phyloP scores from a whole-genome alignment of 2,888 invertebrate species.

The Metalampra italica region DNA sequence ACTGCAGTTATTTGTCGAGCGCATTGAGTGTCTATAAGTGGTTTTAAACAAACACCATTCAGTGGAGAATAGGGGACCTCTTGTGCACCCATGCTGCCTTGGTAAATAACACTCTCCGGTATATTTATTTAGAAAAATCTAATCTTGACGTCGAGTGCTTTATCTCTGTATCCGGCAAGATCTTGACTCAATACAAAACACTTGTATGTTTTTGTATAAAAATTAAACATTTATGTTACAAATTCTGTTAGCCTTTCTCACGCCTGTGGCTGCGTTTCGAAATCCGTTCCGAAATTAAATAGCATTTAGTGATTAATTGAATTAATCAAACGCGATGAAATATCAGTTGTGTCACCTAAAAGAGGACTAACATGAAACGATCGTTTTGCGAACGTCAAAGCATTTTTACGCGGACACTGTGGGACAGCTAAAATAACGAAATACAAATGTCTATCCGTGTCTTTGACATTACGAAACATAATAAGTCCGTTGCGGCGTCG shows the following conservation, averaged over 20 bases:
- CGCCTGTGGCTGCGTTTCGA: slow-evolving; percentile 19
- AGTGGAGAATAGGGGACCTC: slow-evolving; percentile 52
- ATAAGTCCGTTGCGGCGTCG: slow-evolving; percentile 19
- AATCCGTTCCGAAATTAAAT: background rate
- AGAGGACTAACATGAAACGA: slow-evolving; percentile 34
- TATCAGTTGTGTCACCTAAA: slow-evolving; percentile 35
- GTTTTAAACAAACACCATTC: slow-evolving; percentile 69
- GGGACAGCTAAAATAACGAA: slow-evolving; percentile 48
- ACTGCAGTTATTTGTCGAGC: slow-evolving; percentile 53
- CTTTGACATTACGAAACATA: slow-evolving; percentile 42
- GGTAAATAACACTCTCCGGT: slow-evolving; percentile 44
- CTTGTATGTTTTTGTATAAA: slow-evolving; percentile 29
- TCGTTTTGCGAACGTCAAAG: slow-evolving; percentile 44
- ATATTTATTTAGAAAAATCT: slow-evolving; percentile 63
- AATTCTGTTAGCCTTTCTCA: slow-evolving; percentile 58
- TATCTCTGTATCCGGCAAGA: slow-evolving; percentile 60
- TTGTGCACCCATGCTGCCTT: slow-evolving; percentile 47
- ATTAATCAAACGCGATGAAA: slow-evolving; percentile 3
- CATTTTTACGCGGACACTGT: slow-evolving; percentile 48
- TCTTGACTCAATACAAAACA: slow-evolving; percentile 33
- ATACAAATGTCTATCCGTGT: slow-evolving; percentile 51
- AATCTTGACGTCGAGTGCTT: slow-evolving; percentile 59
- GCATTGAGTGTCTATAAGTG: slow-evolving; percentile 62
- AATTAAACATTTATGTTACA: slow-evolving; percentile 38
- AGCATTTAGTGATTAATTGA: slow-evolving; percentile 1